These are phyloP conservation scores for Mystacornis crossleyi DNA, from an alignment of 2,113 vertebrate species.

Conservation along the genomic window DNA sequence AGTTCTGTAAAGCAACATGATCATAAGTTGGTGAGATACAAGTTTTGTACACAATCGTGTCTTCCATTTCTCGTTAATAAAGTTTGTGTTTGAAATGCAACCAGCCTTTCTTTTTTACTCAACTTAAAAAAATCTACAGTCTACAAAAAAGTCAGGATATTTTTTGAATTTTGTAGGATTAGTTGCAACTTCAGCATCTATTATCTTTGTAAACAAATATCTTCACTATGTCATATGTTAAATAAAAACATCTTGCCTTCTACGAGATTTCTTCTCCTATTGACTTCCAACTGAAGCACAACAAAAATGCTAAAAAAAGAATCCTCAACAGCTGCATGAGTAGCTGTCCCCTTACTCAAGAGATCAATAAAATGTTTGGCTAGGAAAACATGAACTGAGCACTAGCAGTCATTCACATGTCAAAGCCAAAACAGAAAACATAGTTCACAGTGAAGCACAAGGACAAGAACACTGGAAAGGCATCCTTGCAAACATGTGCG, in stretches of 20 bases:
- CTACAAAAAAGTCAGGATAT: background rate
- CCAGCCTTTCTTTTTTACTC: background rate
- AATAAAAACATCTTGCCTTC: background rate
- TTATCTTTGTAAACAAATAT: background rate
- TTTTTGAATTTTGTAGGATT: background rate
- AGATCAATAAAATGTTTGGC: conserved; percentile 49
- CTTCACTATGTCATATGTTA: background rate
- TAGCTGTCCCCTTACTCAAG: background rate
- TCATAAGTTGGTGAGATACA: background rate
- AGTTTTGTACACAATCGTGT: background rate
- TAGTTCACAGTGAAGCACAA: conserved; percentile 14
- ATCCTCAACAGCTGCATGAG: background rate
- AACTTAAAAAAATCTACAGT: background rate
- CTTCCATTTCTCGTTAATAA: background rate
- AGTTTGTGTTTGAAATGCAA: background rate
- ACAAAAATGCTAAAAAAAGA: conserved; percentile 4
- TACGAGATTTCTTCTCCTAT: conserved; percentile 22
- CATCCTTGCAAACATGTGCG: conserved; percentile 31
- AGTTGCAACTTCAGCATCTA: background rate
- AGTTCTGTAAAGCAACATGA: background rate
- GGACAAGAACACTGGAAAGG: background rate
- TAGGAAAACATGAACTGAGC: conserved; percentile 9
- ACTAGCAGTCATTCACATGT: conserved; percentile 6
- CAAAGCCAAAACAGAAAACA: conserved; percentile 59
- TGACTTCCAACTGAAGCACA: conserved; percentile 8